phyloP scores from a whole-genome alignment of 2,888 invertebrate genomes.

The Nephrotoma flavescens region DNA sequence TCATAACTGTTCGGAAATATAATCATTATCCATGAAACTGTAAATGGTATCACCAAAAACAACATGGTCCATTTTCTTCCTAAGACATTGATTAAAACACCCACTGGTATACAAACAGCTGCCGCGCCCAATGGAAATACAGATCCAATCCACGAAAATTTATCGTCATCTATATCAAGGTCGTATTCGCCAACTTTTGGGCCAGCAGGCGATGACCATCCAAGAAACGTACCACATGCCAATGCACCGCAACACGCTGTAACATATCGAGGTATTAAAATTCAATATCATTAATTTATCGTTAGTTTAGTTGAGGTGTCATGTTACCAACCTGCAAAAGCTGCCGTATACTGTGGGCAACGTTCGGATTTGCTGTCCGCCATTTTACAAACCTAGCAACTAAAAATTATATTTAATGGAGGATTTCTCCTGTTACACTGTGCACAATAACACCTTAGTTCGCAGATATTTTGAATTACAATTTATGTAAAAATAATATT shows the following conservation, averaged over 20 bases:
- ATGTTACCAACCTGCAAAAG: neutral
- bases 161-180: conserved; percentile 31
- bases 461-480: too few species aligned
- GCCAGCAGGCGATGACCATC: conserved; percentile 63
- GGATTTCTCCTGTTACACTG: too few species aligned
- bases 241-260: conserved; percentile 62
- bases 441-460: too few species aligned
- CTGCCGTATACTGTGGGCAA: neutral
- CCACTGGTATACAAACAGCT: conserved; percentile 47
- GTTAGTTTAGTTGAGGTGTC: neutral
- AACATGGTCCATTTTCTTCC: conserved; percentile 49
- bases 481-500: too few species aligned
- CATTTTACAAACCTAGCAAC: neutral
- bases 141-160: conserved; percentile 50
- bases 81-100: conserved; percentile 42
- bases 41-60: conserved; percentile 42
- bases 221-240: conserved; percentile 58
- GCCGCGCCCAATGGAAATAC: conserved; percentile 49
- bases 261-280: neutral
- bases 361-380: neutral
- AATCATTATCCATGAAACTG: conserved; percentile 57
- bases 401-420: too few species aligned
- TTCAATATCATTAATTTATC: neutral
- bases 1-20: conserved; percentile 49
- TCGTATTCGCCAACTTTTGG: conserved; percentile 30